Percentiles rank a stretch among this genome's conserved stretches.
phyloP scores from a whole-genome alignment of 2,888 invertebrate species.

The Teinopalpus imperialis region DNA sequence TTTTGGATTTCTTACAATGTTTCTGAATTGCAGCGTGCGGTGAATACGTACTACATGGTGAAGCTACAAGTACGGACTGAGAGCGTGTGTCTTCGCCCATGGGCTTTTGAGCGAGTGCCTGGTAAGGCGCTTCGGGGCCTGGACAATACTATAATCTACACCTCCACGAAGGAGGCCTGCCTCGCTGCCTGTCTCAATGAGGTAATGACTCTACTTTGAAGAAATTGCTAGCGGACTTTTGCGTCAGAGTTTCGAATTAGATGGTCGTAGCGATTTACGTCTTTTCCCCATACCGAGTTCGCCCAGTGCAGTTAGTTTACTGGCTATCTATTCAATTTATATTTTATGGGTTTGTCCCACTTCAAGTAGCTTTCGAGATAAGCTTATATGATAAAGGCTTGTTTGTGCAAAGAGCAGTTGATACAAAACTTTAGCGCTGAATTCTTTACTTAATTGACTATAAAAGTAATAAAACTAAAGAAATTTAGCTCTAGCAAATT shows the following conservation, averaged over 20 bases:
- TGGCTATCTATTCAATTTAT: constrained; percentile 73
- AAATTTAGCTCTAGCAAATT: too few species aligned
- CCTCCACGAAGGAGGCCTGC: constrained; percentile 96
- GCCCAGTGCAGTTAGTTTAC: constrained; percentile 46
- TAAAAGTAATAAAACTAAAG: constrained; percentile 22
- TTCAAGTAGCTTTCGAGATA: constrained; percentile 52
- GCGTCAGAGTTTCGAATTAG: constrained; percentile 38
- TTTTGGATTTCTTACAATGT: constrained; percentile 10
- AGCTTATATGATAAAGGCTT: constrained; percentile 49
- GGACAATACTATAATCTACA: constrained; percentile 95
- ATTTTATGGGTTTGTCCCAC: constrained; percentile 65
- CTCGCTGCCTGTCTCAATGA: constrained; percentile 96
- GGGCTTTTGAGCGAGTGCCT: constrained; percentile 96
- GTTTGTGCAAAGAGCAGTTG: constrained; percentile 37
- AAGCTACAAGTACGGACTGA: constrained; percentile 95
- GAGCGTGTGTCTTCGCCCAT: constrained; percentile 94
- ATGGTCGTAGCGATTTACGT: constrained; percentile 37
- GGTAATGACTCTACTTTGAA: constrained; percentile 63
- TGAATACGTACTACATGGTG: constrained; percentile 97
- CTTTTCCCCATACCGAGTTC: constrained; percentile 41
- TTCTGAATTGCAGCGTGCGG: constrained; percentile 82
- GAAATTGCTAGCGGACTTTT: constrained; percentile 37
- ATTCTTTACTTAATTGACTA: constrained; percentile 22
- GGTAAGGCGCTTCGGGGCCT: constrained; percentile 95
- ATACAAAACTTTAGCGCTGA: constrained; percentile 21